phyloP scores from a whole-genome alignment of 2,888 invertebrate genomes.

The Stictocephala bisonia region DNA sequence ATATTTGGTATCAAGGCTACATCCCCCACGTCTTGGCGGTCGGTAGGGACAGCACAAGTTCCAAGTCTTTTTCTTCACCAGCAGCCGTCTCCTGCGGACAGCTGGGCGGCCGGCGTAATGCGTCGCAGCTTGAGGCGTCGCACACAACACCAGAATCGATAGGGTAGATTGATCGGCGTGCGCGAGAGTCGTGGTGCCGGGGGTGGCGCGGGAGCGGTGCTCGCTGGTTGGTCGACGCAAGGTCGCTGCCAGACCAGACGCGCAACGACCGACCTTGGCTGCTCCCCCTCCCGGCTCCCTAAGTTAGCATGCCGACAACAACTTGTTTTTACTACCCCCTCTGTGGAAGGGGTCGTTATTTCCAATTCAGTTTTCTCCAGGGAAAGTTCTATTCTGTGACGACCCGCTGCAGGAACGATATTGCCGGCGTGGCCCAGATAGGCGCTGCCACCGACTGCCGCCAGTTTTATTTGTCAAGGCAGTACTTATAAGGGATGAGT shows the following conservation, averaged over 20 bases:
- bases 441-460: too few species aligned
- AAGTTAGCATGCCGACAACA: background rate
- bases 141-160: constrained; percentile 27
- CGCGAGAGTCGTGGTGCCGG: background rate
- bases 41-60: too few species aligned
- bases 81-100: background rate
- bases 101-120: background rate
- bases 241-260: constrained; percentile 28
- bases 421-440: too few species aligned
- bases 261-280: constrained; percentile 23
- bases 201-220: background rate
- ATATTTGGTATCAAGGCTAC: too few species aligned
- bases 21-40: too few species aligned
- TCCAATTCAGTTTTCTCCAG: constrained; percentile 30
- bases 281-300: background rate
- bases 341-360: background rate
- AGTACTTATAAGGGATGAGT: too few species aligned
- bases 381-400: constrained; percentile 35
- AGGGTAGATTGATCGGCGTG: background rate
- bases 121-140: background rate
- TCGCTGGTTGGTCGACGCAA: background rate
- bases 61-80: background rate
- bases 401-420: too few species aligned
- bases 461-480: too few species aligned
- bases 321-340: constrained; percentile 27